Base-by-base conservation (phyloP, 2,113 vertebrate genomes). In the Passer domesticus region DNA sequence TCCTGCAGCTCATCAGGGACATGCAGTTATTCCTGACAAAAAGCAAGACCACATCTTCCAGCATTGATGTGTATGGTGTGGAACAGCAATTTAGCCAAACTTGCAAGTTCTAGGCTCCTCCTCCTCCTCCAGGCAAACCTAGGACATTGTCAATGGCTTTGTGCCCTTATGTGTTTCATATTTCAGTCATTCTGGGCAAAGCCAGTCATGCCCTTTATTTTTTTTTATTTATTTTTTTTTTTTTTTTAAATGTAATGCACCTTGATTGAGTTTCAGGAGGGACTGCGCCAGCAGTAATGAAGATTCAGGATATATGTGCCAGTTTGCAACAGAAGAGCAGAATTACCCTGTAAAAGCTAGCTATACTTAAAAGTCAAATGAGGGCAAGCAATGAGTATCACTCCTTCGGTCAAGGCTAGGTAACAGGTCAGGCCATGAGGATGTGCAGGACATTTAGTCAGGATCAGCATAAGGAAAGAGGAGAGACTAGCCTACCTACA, bases 121-220 rank as follows among this genome's bases (percentile, higher is more conserved):
- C 18, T 75, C 4, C 35, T 58, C 15, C 24, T 58, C 50, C 30
- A 41, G 66, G 50, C 7, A 85, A 43, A 35, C 14, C 50, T 41
- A 25, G 16, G 35, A 30, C 8, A 9, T 11, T 30, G 7, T 13
- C 5, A 47, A 10, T 24, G 19, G 4, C 5, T 80, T 75, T 49
- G 15, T 84, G 37, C 21, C 31, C 5, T 64, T 74, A 13, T 9
- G 11, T 5, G 7, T 69, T 47, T 69, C n/a, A 28, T 58, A 37
- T 49, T 39, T 60, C 59, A 66, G 4, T 27, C 1, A 44, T 35
- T 78, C 70, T 21, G 6, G 21, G 5, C 19, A 76, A 82, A 78
- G 21, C 0, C 3, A 30, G 28, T 27, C 2, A 9, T 8, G 17
- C 20, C 9, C 3, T 1, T 2, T 19, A 49, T 19, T 49, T 7